Conservation (phyloP, 2,888 invertebrate genomes). For the Tenthredo amoena region DNA sequence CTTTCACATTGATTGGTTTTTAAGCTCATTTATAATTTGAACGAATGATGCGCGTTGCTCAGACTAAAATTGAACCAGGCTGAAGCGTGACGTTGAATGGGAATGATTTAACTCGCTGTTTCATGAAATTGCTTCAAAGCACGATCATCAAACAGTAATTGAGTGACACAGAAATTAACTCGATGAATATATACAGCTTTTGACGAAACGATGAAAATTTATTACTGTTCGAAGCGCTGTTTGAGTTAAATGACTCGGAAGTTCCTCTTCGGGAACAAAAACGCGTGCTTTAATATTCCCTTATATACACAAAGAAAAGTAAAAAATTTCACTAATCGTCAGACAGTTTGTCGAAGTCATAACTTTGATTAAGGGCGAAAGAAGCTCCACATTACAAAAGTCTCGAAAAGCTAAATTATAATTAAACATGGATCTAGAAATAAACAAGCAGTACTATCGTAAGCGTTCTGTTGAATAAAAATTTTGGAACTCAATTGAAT, state of each 20-base stretch:
- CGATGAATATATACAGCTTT: conserved; percentile 1
- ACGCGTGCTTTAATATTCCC: background rate
- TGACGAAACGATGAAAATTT: background rate
- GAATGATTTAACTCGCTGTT: background rate
- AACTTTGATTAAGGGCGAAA: background rate
- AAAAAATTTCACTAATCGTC: background rate
- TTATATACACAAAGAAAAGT: background rate
- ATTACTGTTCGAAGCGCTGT: background rate
- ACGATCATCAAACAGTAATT: background rate
- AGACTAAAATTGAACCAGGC: background rate
- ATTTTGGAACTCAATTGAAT: background rate
- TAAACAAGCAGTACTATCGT: background rate
- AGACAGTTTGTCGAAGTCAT: background rate
- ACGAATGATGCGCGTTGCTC: background rate
- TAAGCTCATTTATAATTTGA: background rate
- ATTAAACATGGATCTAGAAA: background rate
- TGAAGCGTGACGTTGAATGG: background rate
- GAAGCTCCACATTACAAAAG: background rate
- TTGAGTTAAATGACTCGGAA: background rate
- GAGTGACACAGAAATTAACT: background rate
- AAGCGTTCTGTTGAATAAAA: background rate
- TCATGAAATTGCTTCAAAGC: conserved; percentile 19
- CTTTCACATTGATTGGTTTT: background rate
- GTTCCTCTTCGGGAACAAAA: background rate
- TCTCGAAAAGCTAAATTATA: background rate